Evolutionary conservation across 1,140 invertebrate genomes (phyloP).

Genomic region (Drosophila auraria): DNA sequence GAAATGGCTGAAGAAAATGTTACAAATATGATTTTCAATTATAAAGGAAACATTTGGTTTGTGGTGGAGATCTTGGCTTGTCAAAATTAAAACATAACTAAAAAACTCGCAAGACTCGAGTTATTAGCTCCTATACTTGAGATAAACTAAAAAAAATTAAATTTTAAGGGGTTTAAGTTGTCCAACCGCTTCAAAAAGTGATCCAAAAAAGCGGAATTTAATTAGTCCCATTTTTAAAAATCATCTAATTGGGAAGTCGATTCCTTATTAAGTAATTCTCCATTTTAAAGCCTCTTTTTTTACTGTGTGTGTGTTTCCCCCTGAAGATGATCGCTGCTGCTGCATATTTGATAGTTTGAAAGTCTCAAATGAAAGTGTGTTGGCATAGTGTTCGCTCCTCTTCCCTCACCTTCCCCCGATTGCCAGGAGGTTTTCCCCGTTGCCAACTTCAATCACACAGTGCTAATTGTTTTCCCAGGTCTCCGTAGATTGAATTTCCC

Average conservation of each 20-base stretch:
- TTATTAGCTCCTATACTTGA: too few relatives aligned
- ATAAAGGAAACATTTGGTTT: neutral
- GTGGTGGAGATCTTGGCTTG: too few relatives aligned
- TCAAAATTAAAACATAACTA: too few relatives aligned
- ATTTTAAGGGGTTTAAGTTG: conserved; percentile 1
- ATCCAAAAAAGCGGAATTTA: conserved; percentile 9
- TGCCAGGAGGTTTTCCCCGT: conserved; percentile 7
- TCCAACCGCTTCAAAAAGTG: neutral
- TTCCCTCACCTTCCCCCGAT: neutral
- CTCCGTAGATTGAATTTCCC: conserved; percentile 16
- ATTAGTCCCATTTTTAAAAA: conserved; percentile 22
- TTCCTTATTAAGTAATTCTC: neutral
- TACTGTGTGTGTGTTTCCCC: conserved; percentile 3
- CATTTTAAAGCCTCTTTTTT: conserved; percentile 7
- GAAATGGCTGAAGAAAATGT: neutral
- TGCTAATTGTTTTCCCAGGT: conserved; percentile 48
- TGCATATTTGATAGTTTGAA: conserved; percentile 40
- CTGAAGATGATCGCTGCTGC: conserved; percentile 23
- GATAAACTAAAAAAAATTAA: neutral
- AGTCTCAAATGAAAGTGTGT: conserved; percentile 41
- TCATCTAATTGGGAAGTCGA: neutral
- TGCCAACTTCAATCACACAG: conserved; percentile 30
- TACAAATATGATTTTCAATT: too few relatives aligned
- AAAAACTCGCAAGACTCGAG: too few relatives aligned
- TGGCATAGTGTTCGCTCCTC: conserved; percentile 12